Evolutionary conservation across 2,113 vertebrate species (phyloP).

Genomic region (Capricornis sumatraensis): DNA sequence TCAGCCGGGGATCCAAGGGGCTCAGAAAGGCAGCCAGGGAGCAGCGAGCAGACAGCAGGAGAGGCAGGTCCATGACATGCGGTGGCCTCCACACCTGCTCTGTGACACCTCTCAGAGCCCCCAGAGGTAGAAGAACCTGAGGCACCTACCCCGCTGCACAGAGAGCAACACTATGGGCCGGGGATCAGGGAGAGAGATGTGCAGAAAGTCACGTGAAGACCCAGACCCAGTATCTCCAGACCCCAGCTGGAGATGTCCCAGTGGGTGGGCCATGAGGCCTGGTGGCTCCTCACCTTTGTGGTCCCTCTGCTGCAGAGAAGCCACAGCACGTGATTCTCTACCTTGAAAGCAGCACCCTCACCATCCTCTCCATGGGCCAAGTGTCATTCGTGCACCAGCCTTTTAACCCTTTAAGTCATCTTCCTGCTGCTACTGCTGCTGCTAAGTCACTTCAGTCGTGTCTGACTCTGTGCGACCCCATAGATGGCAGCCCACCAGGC

Average conservation of each 20-base stretch:
- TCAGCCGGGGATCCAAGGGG: neutral
- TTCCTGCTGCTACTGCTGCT: too few species aligned
- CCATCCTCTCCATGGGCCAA: fast-evolving
- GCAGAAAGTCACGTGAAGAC: neutral
- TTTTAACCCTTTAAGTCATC: neutral
- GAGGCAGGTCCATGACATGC: fast-evolving
- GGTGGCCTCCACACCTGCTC: neutral
- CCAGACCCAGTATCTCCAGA: neutral
- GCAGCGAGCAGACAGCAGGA: too few species aligned
- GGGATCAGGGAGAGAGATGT: neutral
- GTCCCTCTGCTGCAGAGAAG: neutral
- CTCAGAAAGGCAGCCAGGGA: neutral
- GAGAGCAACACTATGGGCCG: neutral
- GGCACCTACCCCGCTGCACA: neutral
- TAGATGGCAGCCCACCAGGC: too few species aligned
- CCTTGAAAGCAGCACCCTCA: neutral
- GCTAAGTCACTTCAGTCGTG: too few species aligned
- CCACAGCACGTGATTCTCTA: fast-evolving
- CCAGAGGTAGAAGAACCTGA: neutral
- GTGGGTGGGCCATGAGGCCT: neutral
- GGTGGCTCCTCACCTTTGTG: neutral
- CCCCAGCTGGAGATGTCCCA: neutral
- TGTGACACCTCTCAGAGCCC: neutral
- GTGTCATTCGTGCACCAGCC: fast-evolving
- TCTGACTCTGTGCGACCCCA: too few species aligned